A percentile compares a stretch with the other conserved stretches of the same genome.
phyloP scores from a whole-genome alignment of 2,888 invertebrate species.

The Julus scanicus region DNA sequence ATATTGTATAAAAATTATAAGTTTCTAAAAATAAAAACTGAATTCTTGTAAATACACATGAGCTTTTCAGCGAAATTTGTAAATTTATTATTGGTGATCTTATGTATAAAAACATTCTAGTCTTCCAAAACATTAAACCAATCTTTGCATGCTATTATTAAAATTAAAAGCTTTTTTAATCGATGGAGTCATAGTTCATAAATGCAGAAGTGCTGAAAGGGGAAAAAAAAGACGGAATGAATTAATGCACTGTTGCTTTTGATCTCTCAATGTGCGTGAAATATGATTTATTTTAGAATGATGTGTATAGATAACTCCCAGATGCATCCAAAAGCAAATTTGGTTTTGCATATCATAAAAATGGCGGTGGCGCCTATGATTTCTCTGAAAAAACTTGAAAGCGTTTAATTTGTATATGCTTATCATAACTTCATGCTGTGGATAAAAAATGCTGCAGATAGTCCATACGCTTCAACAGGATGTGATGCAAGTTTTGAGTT shows the following conservation, averaged over 20 bases:
- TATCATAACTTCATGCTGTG: background rate
- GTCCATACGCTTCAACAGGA: background rate
- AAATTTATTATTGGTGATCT: too few species aligned
- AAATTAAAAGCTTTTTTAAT: slow-evolving; percentile 15
- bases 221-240: background rate
- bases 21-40: too few species aligned
- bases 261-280: slow-evolving; percentile 30
- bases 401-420: background rate
- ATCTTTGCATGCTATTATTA: background rate
- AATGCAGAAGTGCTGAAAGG: background rate
- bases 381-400: background rate
- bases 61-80: too few species aligned
- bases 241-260: background rate
- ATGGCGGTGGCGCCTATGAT: background rate
- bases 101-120: too few species aligned
- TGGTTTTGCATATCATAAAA: background rate
- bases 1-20: too few species aligned
- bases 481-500: background rate
- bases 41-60: background rate
- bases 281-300: background rate
- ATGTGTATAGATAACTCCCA: background rate
- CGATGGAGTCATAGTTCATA: background rate
- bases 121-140: background rate
- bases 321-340: background rate
- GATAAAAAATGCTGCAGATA: background rate